Conservation (phyloP, 2,113 vertebrate genomes). For the Phycodurus eques region DNA sequence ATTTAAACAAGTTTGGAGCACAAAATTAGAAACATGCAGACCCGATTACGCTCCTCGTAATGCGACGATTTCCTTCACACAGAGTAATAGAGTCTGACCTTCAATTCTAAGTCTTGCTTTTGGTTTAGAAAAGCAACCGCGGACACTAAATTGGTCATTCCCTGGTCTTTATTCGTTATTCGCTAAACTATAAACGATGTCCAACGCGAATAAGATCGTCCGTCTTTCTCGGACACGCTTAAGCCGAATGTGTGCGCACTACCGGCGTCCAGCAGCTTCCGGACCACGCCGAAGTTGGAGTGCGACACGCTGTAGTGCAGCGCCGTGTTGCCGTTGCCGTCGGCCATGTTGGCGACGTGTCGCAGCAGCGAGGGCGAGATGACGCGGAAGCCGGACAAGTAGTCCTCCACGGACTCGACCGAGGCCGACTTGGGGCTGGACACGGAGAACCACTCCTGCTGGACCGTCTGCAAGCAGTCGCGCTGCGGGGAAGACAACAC, state of each 20-base stretch:
- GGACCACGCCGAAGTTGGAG: constrained; percentile 92
- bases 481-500: constrained; percentile 69
- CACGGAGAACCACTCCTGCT: constrained; percentile 93
- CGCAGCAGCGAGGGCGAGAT: constrained; percentile 81
- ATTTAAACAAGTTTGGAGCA: too few relatives aligned
- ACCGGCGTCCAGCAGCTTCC: constrained; percentile 89
- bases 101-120: too few relatives aligned
- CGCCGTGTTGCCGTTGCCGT: constrained; percentile 93
- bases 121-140: too few relatives aligned
- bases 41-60: too few relatives aligned
- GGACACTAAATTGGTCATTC: too few relatives aligned
- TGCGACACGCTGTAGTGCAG: constrained; percentile 98
- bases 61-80: too few relatives aligned
- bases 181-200: too few relatives aligned
- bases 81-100: too few relatives aligned
- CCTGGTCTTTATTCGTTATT: too few relatives aligned
- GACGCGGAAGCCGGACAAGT: constrained; percentile 78
- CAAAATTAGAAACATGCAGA: too few relatives aligned
- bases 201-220: too few relatives aligned
- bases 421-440: constrained; percentile 89
- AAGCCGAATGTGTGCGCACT: neutral
- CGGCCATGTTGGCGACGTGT: constrained; percentile 89
- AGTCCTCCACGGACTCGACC: constrained; percentile 82
- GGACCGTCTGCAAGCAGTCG: constrained; percentile 87
- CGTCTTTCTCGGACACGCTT: neutral